Conservation (phyloP, 2,113 vertebrate species). For the rabbit (Oryctolagus cuniculus) region mOryCun1.1 NC_091442.1:113058001-113058500, state of each 20-base stretch:
- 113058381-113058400: too few species aligned
- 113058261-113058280: background rate
- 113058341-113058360: too few species aligned
- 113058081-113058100: background rate
- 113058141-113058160: background rate
- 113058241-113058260: background rate
- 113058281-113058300: background rate
- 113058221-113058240: background rate
- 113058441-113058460: too few species aligned
- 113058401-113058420: too few species aligned
- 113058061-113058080: background rate
- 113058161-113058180: background rate
- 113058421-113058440: too few species aligned
- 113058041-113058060: background rate
- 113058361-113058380: too few species aligned
- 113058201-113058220: background rate
- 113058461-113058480: too few species aligned
- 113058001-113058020: conserved; percentile 1
- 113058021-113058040: background rate
- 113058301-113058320: background rate
- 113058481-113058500: too few species aligned
- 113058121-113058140: too few species aligned
- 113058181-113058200: too few species aligned
- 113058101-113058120: background rate
- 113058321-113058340: background rate